Evolutionary conservation across 2,113 vertebrate species (phyloP), one percentile per base, ranked within the genome.

Genomic region (Chaenogobius annularis): DNA sequence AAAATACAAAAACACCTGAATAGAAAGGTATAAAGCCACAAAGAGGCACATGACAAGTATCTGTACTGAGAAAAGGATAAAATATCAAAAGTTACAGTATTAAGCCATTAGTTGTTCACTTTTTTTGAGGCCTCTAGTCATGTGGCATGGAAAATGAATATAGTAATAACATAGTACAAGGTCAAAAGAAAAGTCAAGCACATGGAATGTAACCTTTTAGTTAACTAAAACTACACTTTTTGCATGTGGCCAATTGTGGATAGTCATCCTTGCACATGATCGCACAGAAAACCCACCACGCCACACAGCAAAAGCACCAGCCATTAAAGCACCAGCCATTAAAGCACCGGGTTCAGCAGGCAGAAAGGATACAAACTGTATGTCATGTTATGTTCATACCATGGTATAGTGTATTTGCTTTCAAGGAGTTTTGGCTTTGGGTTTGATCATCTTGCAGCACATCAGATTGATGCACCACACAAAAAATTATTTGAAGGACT

Each of bases 1-100:
- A 83, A 88, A 72, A 87, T 84, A 87, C 52, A 79, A 82, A 89
- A 89, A 80, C 81, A 86, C 81, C 82, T 73, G 75, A 87, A 88
- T 87, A 91, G 81, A 90, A 90, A 90, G 83, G 86, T 86, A 90
- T 83, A 88, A 88, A 88, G 83, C 81, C 87, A 84, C 84, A 87
- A 82, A 82, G 72, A 83, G 78, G 78, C 82, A 88, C 75, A 91
- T 87, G 83, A 83, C 83, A 89, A 87, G 82, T 81, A 86, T 81
- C 81, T 84, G 84, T 78, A 88, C 89, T 86, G 83, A 87, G 83
- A 81, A 84, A 83, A 79, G 89, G 82, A 87, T 81, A 87, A 88
- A 89, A 90, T 89, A 91, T 89, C 78, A 90, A 88, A 91, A 83
- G 85, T 92, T 91, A 91, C 90, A 92, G 89, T 89, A 88, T 89